Base-by-base conservation (phyloP, 2,113 vertebrate genomes). In the Paedocypris sp. region DNA sequence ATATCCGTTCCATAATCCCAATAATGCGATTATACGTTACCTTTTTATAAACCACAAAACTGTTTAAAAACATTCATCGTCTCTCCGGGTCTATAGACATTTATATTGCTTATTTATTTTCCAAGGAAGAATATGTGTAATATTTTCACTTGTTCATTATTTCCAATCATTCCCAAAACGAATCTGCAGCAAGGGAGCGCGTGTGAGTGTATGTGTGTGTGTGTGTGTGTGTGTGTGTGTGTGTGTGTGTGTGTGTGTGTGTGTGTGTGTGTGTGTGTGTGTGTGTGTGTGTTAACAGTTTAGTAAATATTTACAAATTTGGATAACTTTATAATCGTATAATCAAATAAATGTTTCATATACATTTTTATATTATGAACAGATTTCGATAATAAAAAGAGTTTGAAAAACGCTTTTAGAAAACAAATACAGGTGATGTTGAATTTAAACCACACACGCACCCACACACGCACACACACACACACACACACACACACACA, bases 11-110 rank as follows among this genome's bases (percentile, higher is more conserved):
- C 25, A 32, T 81, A 85, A 84, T 83, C 77, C 72, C 39, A 15
- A 68, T 75, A 80, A 79, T 66, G 62, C 66, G 69, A 73, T 82
- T 85, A 83, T 67, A 76, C 66, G 66, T 78, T 77, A 74, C 61
- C 62, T 62, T 65, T 36, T 48, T 18, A 50, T 31, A 26, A 16
- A 43, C 57, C 67, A 72, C 4, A 6, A 39, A 15, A 32, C 31
- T 4, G 45, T 23, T 43, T 20, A 45, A 63, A 53, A 13, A 18
- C 4, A 3, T 42, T 46, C 26, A 12, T 42, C 28, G 33, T 54
- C 19, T 64, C 6, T 12, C 9, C 1, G 4, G 29, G 6, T 51
- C 26, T 33, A 53, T 2, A 3, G 3, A 38, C n/a, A n/a, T n/a
- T n/a, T n/a, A n/a, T n/a, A n/a, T n/a, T n/a, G n/a, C n/a, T n/a